Conservation (phyloP, 2,888 invertebrate species). For the Colostygia pectinataria region DNA sequence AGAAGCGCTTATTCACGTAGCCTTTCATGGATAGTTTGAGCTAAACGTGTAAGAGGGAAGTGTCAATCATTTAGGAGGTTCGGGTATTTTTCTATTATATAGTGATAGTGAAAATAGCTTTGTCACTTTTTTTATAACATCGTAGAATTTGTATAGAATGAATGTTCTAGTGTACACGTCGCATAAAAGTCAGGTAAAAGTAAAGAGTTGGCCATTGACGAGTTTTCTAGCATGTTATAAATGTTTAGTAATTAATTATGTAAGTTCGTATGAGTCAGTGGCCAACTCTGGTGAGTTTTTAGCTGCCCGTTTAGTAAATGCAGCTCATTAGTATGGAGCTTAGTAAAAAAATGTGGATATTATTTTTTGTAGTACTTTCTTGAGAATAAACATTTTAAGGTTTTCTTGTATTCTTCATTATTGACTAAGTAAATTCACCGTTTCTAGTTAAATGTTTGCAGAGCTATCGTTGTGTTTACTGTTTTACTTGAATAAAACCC, state of each 20-base stretch:
- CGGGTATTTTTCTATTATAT: slow-evolving; percentile 28
- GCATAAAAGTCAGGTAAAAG: too few relatives aligned
- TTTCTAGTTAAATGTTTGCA: slow-evolving; percentile 50
- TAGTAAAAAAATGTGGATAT: too few relatives aligned
- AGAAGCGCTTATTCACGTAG: slow-evolving; percentile 69
- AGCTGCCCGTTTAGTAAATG: too few relatives aligned
- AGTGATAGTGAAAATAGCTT: slow-evolving; percentile 22
- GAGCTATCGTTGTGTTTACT: slow-evolving; percentile 50
- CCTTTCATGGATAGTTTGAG: slow-evolving; percentile 58
- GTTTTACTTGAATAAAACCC: slow-evolving; percentile 38
- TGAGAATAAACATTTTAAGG: background rate
- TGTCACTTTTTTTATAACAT: slow-evolving; percentile 23
- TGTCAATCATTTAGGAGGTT: slow-evolving; percentile 50
- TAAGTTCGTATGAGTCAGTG: too few relatives aligned
- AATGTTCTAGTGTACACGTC: too few relatives aligned
- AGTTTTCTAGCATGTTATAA: too few relatives aligned
- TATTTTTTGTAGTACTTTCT: background rate
- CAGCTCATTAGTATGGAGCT: too few relatives aligned
- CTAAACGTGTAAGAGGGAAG: slow-evolving; percentile 45
- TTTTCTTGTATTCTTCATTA: slow-evolving; percentile 8
- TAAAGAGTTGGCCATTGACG: too few relatives aligned
- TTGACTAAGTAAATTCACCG: slow-evolving; percentile 37
- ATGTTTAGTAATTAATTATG: too few relatives aligned
- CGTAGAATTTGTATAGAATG: background rate
- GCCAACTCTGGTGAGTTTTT: too few relatives aligned